A percentile compares a stretch with the other conserved stretches of the same genome.
Evolutionary conservation across 2,888 invertebrate genomes (phyloP).

Genomic region (Leptinotarsa tumamoca): DNA sequence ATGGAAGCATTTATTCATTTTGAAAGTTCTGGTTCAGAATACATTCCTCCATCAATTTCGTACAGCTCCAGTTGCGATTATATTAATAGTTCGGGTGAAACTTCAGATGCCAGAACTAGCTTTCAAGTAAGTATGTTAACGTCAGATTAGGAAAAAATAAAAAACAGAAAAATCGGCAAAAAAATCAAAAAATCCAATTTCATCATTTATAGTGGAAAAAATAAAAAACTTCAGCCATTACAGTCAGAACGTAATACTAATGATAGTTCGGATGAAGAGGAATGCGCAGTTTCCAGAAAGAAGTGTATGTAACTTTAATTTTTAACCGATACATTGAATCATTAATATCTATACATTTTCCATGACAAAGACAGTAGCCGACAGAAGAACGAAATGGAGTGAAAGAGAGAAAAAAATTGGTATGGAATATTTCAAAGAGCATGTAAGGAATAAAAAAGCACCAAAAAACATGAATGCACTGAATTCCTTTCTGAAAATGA

Average conservation of each 20-base stretch:
- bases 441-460: constrained; percentile 1
- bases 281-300: neutral
- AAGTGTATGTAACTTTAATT: neutral
- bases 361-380: neutral
- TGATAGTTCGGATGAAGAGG: neutral
- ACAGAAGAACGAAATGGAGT: neutral
- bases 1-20: too few relatives aligned
- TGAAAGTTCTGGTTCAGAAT: too few relatives aligned
- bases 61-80: too few relatives aligned
- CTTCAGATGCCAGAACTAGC: too few relatives aligned
- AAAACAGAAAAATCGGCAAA: too few relatives aligned
- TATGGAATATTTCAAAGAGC: neutral
- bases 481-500: neutral
- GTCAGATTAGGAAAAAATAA: too few relatives aligned
- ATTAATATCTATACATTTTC: constrained; percentile 2
- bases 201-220: too few relatives aligned
- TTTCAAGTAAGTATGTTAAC: too few relatives aligned
- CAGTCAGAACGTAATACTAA: neutral
- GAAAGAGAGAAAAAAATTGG: constrained; percentile 5
- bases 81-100: too few relatives aligned
- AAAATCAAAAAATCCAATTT: too few relatives aligned
- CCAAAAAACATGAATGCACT: constrained; percentile 11
- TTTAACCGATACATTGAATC: neutral
- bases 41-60: too few relatives aligned
- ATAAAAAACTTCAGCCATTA: too few relatives aligned